These are phyloP conservation scores for Ochropacha duplaris DNA, from an alignment of 2,888 invertebrate species.

Conservation along the genomic window DNA sequence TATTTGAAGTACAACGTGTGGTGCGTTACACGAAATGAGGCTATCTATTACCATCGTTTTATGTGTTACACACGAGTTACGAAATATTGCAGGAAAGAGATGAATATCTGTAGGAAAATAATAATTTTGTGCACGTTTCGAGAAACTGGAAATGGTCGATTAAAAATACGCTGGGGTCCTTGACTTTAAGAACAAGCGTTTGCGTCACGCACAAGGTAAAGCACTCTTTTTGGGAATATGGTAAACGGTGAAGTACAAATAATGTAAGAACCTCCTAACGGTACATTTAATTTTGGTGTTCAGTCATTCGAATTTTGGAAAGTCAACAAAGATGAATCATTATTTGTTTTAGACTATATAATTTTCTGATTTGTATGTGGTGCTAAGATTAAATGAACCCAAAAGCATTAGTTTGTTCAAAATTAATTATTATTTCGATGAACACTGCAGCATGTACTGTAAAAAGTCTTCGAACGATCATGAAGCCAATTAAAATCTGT, in stretches of 20 bases:
- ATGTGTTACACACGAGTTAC: constrained; percentile 29
- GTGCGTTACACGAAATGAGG: neutral
- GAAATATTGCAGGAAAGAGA: constrained; percentile 47
- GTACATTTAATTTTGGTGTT: neutral
- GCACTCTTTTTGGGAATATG: neutral
- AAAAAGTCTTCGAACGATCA: neutral
- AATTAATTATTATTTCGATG: too few relatives aligned
- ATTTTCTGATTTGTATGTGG: too few relatives aligned
- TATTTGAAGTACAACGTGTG: neutral
- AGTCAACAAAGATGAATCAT: neutral
- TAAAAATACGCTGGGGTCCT: constrained; percentile 53
- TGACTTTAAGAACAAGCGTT: constrained; percentile 53
- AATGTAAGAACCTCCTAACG: neutral
- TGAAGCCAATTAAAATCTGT: neutral
- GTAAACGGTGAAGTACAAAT: neutral
- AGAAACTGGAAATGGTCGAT: constrained; percentile 56
- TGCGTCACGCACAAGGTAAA: constrained; percentile 8
- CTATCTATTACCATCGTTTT: constrained; percentile 23
- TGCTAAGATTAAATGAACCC: too few relatives aligned
- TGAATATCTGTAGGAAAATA: constrained; percentile 51
- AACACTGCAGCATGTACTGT: neutral
- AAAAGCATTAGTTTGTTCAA: too few relatives aligned
- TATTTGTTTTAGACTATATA: neutral
- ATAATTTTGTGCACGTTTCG: constrained; percentile 56
- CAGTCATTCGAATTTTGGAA: neutral